phyloP scores from a whole-genome alignment of 2,113 vertebrate species.

The Paralichthys olivaceus region DNA sequence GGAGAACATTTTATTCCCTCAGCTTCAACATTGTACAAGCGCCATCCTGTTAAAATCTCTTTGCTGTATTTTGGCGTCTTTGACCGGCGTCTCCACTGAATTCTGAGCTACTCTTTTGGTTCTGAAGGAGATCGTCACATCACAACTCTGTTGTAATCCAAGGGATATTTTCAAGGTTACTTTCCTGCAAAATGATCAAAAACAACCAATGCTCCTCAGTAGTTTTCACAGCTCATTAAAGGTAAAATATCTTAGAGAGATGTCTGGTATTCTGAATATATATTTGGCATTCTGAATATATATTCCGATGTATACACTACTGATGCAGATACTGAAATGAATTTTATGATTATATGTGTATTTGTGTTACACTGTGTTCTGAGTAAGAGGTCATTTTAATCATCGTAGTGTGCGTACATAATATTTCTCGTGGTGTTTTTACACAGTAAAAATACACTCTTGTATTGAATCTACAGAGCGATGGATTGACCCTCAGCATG shows the following conservation, averaged over 20 bases:
- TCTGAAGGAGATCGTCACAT: conserved; percentile 3
- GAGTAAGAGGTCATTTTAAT: conserved; percentile 44
- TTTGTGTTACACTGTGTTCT: conserved; percentile 38
- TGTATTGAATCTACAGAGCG: conserved; percentile 32
- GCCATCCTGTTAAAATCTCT: too few species aligned
- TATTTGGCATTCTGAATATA: conserved; percentile 63
- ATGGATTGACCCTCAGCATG: conserved; percentile 48
- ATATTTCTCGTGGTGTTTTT: conserved; percentile 49
- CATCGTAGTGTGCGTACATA: conserved; percentile 49
- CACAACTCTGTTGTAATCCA: not conserved
- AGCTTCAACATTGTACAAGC: too few species aligned
- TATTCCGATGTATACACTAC: conserved; percentile 64
- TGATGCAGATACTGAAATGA: conserved; percentile 53
- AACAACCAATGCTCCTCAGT: not conserved
- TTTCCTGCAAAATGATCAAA: conserved; percentile 17
- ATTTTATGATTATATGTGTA: conserved; percentile 60
- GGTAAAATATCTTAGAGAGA: conserved; percentile 32
- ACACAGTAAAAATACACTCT: conserved; percentile 15
- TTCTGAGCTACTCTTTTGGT: conserved; percentile 3
- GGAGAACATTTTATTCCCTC: too few species aligned
- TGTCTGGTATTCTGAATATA: conserved; percentile 60
- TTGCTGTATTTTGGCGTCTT: not conserved
- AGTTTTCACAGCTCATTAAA: conserved; percentile 12
- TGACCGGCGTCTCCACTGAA: too few species aligned
- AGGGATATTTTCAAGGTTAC: not conserved